Evolutionary conservation across 2,888 invertebrate species (phyloP).

Genomic region (Drosophila mulleri): DNA sequence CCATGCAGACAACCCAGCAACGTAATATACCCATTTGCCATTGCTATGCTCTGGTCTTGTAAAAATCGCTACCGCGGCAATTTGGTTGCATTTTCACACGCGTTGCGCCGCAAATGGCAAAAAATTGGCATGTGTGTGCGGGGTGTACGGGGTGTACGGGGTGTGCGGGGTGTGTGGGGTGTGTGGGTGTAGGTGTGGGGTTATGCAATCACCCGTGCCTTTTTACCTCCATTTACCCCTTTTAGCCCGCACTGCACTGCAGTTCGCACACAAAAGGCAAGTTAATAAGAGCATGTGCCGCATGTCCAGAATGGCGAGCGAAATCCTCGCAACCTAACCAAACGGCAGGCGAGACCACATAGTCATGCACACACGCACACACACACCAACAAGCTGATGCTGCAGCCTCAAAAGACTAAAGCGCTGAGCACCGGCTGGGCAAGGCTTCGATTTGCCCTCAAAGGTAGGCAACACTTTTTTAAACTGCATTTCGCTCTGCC

Average conservation of each 20-base stretch:
- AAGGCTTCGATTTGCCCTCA: constrained; percentile 27
- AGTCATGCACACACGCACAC: background rate
- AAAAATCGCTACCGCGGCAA: constrained; percentile 65
- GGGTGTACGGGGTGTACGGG: too few species aligned
- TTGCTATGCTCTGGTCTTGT: constrained; percentile 1
- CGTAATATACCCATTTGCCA: constrained; percentile 5
- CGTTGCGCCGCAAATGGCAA: constrained; percentile 43
- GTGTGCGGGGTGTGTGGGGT: too few species aligned
- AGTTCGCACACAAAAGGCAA: constrained; percentile 52
- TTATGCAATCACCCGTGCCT: constrained; percentile 27
- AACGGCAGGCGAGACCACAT: constrained; percentile 18
- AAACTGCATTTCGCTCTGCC: background rate
- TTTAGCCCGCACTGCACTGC: constrained; percentile 3
- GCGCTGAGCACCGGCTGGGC: constrained; percentile 33
- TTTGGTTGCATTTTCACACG: constrained; percentile 66
- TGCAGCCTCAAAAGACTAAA: constrained; percentile 30
- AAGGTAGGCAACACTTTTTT: constrained; percentile 34
- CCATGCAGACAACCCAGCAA: background rate
- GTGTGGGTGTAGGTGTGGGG: background rate
- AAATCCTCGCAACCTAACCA: constrained; percentile 31
- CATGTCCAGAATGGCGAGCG: constrained; percentile 45
- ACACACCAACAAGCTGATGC: constrained; percentile 2
- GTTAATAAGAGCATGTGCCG: constrained; percentile 72
- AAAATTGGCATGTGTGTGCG: constrained; percentile 52
- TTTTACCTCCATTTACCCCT: background rate